A percentile compares a stretch with the other conserved stretches of the same genome.
phyloP scores from a whole-genome alignment of 2,888 invertebrate species.

The Cybosia mesomella region DNA sequence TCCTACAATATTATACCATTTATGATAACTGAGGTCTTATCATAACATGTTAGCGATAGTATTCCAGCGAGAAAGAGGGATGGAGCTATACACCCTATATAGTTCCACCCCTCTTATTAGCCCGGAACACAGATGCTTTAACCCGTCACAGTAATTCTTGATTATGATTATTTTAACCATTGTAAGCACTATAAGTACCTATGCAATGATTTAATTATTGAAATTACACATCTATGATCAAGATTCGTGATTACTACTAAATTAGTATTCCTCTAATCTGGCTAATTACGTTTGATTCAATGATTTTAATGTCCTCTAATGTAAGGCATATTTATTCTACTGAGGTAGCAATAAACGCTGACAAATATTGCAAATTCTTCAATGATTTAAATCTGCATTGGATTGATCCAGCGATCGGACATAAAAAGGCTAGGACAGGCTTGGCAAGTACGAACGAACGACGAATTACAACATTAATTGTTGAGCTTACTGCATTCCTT shows the following conservation, averaged over 20 bases:
- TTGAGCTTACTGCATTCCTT: constrained; percentile 59
- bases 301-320: constrained; percentile 37
- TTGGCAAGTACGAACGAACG: constrained; percentile 67
- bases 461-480: constrained; percentile 39
- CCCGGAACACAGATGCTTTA: too few relatives aligned
- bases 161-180: neutral
- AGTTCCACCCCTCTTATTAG: too few relatives aligned
- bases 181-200: neutral
- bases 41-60: too few relatives aligned
- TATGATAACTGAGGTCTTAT: neutral
- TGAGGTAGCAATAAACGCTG: constrained; percentile 4
- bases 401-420: constrained; percentile 14
- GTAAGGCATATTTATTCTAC: neutral
- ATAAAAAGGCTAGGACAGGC: constrained; percentile 38
- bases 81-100: too few relatives aligned
- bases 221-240: neutral
- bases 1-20: neutral
- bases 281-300: constrained; percentile 31
- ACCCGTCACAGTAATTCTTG: too few relatives aligned
- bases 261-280: constrained; percentile 22
- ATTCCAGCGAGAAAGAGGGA: too few relatives aligned
- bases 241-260: neutral
- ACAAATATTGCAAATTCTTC: neutral
- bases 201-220: neutral
- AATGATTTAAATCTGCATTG: neutral